phyloP scores from a whole-genome alignment of 2,797 vertebrate species.

The Harpagifer antarcticus region DNA sequence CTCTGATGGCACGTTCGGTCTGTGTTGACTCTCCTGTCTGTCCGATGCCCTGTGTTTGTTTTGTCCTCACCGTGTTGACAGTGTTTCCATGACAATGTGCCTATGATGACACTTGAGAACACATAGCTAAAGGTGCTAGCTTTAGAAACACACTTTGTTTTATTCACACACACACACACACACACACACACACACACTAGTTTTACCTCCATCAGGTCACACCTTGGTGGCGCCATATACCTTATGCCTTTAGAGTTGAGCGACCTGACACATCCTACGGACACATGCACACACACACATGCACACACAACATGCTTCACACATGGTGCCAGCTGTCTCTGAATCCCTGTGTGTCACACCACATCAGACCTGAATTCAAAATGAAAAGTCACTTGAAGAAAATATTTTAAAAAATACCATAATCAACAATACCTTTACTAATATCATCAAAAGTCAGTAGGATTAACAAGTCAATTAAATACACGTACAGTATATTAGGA shows the following conservation, averaged over 20 bases:
- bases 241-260: constrained; percentile 43
- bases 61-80: constrained; percentile 49
- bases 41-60: constrained; percentile 46
- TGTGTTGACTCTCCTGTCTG: constrained; percentile 59
- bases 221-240: constrained; percentile 55
- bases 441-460: neutral
- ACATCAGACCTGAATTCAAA: constrained; percentile 25
- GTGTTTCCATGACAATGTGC: constrained; percentile 46
- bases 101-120: constrained; percentile 31
- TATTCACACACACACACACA: constrained; percentile 1
- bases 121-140: constrained; percentile 19
- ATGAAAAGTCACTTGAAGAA: constrained; percentile 1
- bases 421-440: neutral
- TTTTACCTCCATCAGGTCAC: constrained; percentile 56
- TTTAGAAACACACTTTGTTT: constrained; percentile 31
- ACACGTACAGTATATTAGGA: neutral
- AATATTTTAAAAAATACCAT: neutral
- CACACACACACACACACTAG: constrained; percentile 8
- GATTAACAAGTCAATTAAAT: constrained; percentile 17
- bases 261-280: constrained; percentile 46
- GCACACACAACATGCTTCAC: constrained; percentile 39
- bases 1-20: constrained; percentile 38
- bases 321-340: constrained; percentile 40
- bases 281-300: no score
- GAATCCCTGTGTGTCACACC: constrained; percentile 29